These are phyloP conservation scores for Beaufortia kweichowensis DNA, from an alignment of 2,113 vertebrate species.

Conservation along the genomic window DNA sequence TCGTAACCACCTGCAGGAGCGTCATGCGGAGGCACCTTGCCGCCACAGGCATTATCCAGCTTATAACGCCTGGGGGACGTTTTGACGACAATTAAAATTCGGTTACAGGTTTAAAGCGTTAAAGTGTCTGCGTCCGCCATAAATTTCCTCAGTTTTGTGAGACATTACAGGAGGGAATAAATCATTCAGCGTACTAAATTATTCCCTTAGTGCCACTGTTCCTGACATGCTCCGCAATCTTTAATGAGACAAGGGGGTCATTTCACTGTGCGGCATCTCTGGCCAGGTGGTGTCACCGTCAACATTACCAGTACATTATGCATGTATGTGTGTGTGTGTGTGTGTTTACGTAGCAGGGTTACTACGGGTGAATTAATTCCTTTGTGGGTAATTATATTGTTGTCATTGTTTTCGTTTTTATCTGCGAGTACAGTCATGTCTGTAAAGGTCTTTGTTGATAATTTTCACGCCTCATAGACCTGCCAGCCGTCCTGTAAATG, in stretches of 20 bases:
- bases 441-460: conserved; percentile 77
- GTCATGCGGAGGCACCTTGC: conserved; percentile 14
- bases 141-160: conserved; percentile 31
- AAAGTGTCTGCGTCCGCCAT: conserved; percentile 19
- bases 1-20: conserved; percentile 37
- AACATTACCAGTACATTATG: conserved; percentile 24
- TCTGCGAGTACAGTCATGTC: conserved; percentile 54
- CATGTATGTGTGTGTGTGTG: conserved; percentile 31
- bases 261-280: conserved; percentile 63
- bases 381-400: conserved; percentile 54
- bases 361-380: conserved; percentile 50
- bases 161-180: conserved; percentile 53
- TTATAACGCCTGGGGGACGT: conserved; percentile 39
- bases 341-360: conserved; percentile 17
- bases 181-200: conserved; percentile 70
- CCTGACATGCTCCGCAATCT: conserved; percentile 68
- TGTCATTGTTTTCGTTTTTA: conserved; percentile 43
- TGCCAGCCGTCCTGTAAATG: conserved; percentile 69
- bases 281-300: conserved; percentile 59
- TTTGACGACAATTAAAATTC: conserved; percentile 42
- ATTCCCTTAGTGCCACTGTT: conserved; percentile 64
- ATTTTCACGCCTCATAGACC: conserved; percentile 75
- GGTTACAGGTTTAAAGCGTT: conserved; percentile 35
- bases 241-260: conserved; percentile 60
- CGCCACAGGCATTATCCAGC: conserved; percentile 38